phyloP scores from a whole-genome alignment of 1,140 invertebrate genomes.

The Holcopasites calliopsidis region DNA sequence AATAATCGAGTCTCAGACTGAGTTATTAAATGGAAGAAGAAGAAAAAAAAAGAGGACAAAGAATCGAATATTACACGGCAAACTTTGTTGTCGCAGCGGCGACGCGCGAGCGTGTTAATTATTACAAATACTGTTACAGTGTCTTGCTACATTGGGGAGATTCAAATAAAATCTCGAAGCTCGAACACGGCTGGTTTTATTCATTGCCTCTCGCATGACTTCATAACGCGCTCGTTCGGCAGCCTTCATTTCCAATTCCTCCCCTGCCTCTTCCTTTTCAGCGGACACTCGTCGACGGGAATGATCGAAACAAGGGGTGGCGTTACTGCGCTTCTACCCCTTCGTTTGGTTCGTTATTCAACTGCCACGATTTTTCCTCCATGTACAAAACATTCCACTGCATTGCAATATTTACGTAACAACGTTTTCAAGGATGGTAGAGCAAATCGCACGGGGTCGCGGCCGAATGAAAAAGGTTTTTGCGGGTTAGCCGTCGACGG shows the following conservation, averaged over 20 bases:
- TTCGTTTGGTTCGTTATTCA: too few relatives aligned
- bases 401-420: background rate
- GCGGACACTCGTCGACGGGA: background rate
- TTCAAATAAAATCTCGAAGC: conserved; percentile 66
- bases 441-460: background rate
- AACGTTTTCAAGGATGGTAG: background rate
- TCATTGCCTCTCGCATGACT: background rate
- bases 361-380: background rate
- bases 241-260: background rate
- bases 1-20: conserved; percentile 68
- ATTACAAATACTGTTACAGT: conserved; percentile 68
- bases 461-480: background rate
- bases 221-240: background rate
- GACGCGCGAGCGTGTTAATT: conserved; percentile 65
- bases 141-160: conserved; percentile 66
- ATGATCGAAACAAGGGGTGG: background rate
- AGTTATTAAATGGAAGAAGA: conserved; percentile 42
- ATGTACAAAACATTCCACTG: background rate
- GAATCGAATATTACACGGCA: conserved; percentile 61
- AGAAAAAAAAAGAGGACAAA: background rate
- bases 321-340: too few relatives aligned
- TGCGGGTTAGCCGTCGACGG: background rate
- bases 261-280: background rate
- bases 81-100: conserved; percentile 62
- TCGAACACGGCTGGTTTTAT: conserved; percentile 52